Conservation (phyloP, 2,797 vertebrate species). For the Knipowitschia caucasica region DNA sequence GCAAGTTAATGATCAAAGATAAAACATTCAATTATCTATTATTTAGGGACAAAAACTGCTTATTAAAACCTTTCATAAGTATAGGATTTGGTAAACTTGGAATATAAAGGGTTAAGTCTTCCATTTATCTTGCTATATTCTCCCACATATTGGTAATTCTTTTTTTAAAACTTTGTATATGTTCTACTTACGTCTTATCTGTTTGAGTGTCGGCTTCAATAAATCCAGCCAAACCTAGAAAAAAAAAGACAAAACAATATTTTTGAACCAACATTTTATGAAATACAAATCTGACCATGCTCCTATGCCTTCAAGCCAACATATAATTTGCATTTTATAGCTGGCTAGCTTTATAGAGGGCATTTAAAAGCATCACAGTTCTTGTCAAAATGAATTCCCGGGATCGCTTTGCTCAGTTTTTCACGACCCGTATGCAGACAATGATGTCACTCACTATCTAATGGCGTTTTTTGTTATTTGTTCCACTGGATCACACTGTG, state of each 20-base stretch:
- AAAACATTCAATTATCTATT: too few relatives aligned
- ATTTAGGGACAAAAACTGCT: neutral
- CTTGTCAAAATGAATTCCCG: neutral
- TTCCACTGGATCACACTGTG: constrained; percentile 10
- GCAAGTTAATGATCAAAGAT: too few relatives aligned
- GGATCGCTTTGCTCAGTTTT: neutral
- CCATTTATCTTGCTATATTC: too few relatives aligned
- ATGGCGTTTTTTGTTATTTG: constrained; percentile 13
- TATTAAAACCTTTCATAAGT: too few relatives aligned
- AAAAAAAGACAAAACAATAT: constrained; percentile 11
- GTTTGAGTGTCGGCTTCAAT: constrained; percentile 88
- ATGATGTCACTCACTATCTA: constrained; percentile 11
- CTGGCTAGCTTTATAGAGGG: too few relatives aligned
- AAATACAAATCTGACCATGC: neutral
- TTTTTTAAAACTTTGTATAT: too few relatives aligned
- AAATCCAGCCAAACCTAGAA: constrained; percentile 90
- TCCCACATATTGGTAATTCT: too few relatives aligned
- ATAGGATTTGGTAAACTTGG: neutral
- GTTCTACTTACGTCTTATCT: constrained; percentile 86
- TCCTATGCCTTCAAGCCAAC: neutral
- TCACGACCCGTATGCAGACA: constrained; percentile 1
- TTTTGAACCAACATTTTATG: neutral
- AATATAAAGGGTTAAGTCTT: too few relatives aligned
- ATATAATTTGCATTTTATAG: neutral
- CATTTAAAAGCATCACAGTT: neutral